Percentiles rank a stretch among this genome's conserved stretches.
Evolutionary conservation across 2,797 vertebrate species (phyloP).

Genomic region (Alfaro cultratus): DNA sequence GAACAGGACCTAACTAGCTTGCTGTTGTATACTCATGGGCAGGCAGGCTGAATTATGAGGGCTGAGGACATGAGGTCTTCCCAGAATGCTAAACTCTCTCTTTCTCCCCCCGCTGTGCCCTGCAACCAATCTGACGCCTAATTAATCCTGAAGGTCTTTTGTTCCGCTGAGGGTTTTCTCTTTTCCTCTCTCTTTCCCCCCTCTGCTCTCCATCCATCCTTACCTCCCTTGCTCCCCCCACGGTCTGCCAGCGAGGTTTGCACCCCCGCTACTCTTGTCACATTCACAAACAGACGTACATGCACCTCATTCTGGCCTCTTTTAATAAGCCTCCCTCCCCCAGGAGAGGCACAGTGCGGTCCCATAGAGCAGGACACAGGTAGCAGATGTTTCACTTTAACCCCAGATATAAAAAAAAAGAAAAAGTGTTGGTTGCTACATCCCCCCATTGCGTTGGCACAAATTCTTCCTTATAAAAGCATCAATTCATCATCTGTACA

Average conservation of each 20-base stretch:
- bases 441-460: constrained; percentile 38
- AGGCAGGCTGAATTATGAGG: constrained; percentile 77
- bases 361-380: constrained; percentile 52
- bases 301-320: constrained; percentile 46
- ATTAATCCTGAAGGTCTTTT: constrained; percentile 88
- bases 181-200: constrained; percentile 58
- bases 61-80: constrained; percentile 67
- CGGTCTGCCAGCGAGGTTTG: constrained; percentile 43
- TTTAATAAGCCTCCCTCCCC: constrained; percentile 39
- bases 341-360: constrained; percentile 37
- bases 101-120: constrained; percentile 59
- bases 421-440: constrained; percentile 28
- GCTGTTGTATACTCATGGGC: constrained; percentile 72
- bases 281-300: constrained; percentile 16
- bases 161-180: constrained; percentile 79
- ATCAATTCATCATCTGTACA: neutral
- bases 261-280: constrained; percentile 20
- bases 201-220: constrained; percentile 73
- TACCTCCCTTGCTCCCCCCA: constrained; percentile 42
- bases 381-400: constrained; percentile 61
- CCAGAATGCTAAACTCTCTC: constrained; percentile 75
- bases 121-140: constrained; percentile 85
- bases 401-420: constrained; percentile 30
- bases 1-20: constrained; percentile 71
- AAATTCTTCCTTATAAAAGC: constrained; percentile 37